phyloP scores from a whole-genome alignment of 1,140 invertebrate species.

The Batillaria attramentaria region DNA sequence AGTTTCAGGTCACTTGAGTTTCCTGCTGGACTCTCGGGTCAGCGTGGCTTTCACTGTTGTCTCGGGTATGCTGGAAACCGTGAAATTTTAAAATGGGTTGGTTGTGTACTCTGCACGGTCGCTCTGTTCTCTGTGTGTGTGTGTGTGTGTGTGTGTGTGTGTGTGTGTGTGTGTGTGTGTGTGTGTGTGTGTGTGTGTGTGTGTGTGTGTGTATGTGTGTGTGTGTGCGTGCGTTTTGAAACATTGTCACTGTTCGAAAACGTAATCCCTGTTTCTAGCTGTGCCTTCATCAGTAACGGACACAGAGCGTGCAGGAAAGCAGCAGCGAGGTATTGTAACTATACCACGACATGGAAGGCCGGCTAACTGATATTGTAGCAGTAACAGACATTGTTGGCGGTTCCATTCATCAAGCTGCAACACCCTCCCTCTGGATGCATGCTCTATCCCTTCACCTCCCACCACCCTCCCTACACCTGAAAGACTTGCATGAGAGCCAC shows the following conservation, averaged over 20 bases:
- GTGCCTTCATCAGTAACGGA: too few relatives aligned
- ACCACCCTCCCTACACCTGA: too few relatives aligned
- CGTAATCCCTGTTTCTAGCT: background rate
- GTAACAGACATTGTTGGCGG: too few relatives aligned
- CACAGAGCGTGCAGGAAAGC: too few relatives aligned
- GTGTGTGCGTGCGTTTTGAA: background rate
- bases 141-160: slow-evolving; percentile 18
- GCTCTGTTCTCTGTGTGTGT: background rate
- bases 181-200: slow-evolving; percentile 13
- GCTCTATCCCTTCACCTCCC: too few relatives aligned
- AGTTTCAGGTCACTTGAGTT: background rate
- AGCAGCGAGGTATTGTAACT: too few relatives aligned
- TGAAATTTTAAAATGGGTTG: background rate
- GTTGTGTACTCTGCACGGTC: background rate
- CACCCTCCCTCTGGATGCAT: too few relatives aligned
- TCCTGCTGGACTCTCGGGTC: background rate
- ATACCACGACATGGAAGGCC: too few relatives aligned
- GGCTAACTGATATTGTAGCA: too few relatives aligned
- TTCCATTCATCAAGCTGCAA: too few relatives aligned
- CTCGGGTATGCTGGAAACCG: background rate
- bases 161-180: slow-evolving; percentile 17
- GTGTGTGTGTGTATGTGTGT: background rate
- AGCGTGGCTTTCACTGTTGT: background rate
- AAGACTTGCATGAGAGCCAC: too few relatives aligned
- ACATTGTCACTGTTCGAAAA: background rate